Base-by-base conservation (phyloP, 2,888 invertebrate genomes). In the Odontocolon sp. region DNA sequence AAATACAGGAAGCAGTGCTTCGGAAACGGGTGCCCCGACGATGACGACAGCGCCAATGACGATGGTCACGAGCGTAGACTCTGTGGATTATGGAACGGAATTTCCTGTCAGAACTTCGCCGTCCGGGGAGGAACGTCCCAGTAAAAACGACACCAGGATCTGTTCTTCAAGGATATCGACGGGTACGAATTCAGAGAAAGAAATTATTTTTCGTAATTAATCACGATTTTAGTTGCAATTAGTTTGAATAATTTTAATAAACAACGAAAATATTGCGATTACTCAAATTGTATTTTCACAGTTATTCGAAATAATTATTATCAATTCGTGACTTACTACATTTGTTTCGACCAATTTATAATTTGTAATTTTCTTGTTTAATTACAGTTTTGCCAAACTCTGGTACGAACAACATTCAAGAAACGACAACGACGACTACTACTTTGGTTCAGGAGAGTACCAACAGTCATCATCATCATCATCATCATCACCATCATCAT, bases 31-130 rank as follows among this genome's bases (percentile, higher is more conserved):
- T 66, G 76, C 23, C 50, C 77, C 23, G 61, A 68, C 8, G 28
- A 66, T 4, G 67, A 56, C 14, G 38, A 38, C 54, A 54, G 59
- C 70, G 63, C 66, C 28, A 31, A 8, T 40, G 2, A 45, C 50
- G 26, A 69, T 56, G 59, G 74, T 16, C 54, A 71, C 11, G 40
- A 69, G 56, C 14, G 21, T 33, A 23, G 78, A 76, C 5, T 8
- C 11, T 3, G 67, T 73, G n/a, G 74, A 75, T 2, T 66, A 66
- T 3, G 33, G 52, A 16, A 63, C 80, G 3, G 91, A 92, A 26
- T 82, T 91, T n/a, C 92, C 92, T 11, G 91, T 92, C 2, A 90
- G 94, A 16, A 92, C 93, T 0, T 94, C 94, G 76, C 95, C 95
- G 0, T 93, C 95, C 0, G 95, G 94, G 0, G 94, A 94, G 82